phyloP scores from a whole-genome alignment of 1,140 invertebrate species.

The Spodoptera frugiperda region DNA sequence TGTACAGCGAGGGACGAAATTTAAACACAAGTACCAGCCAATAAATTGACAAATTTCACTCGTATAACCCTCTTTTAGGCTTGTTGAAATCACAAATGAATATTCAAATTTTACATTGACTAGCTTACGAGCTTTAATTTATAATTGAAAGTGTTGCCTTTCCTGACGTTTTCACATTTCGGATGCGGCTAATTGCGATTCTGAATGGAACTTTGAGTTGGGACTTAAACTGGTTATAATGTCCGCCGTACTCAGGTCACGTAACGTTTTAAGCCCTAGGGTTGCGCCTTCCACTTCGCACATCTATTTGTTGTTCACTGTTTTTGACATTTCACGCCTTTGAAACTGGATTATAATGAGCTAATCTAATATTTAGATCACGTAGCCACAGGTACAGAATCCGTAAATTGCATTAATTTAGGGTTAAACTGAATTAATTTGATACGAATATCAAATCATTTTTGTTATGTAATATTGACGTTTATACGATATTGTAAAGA shows the following conservation, averaged over 20 bases:
- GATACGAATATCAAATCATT: neutral
- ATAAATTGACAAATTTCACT: conserved; percentile 38
- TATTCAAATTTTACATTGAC: conserved; percentile 49
- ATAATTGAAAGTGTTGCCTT: conserved; percentile 57
- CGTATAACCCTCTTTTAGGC: conserved; percentile 39
- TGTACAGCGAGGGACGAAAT: conserved; percentile 25
- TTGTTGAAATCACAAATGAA: conserved; percentile 47
- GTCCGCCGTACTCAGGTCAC: conserved; percentile 58
- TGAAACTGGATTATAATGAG: conserved; percentile 28
- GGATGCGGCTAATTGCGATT: conserved; percentile 58
- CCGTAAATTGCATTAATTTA: conserved; percentile 27
- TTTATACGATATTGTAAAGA: neutral
- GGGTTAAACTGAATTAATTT: conserved; percentile 11
- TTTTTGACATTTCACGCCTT: conserved; percentile 57
- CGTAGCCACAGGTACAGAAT: conserved; percentile 19
- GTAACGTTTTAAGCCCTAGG: conserved; percentile 56
- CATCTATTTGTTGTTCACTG: conserved; percentile 56
- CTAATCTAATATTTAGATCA: conserved; percentile 38
- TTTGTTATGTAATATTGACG: neutral
- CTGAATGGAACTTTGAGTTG: conserved; percentile 58
- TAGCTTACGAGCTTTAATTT: conserved; percentile 50
- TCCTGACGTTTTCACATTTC: conserved; percentile 49
- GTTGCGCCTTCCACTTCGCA: conserved; percentile 51
- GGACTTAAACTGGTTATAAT: conserved; percentile 64
- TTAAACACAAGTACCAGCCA: conserved; percentile 40